phyloP scores from a whole-genome alignment of 2,888 invertebrate species.

The Agrochola lychnidis region DNA sequence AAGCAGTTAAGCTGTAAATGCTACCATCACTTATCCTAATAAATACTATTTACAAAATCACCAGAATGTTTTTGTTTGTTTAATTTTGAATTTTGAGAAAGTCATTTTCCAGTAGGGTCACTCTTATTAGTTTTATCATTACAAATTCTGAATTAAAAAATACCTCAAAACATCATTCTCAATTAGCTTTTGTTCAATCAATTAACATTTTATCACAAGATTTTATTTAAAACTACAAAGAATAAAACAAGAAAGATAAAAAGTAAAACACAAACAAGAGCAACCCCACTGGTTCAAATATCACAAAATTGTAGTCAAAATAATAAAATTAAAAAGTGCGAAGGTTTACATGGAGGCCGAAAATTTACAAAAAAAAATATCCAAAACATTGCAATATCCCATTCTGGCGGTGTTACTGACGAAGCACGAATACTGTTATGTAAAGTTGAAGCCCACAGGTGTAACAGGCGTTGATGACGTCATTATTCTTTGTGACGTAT shows the following conservation, averaged over 20 bases:
- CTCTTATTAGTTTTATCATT: constrained; percentile 43
- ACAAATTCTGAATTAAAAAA: constrained; percentile 24
- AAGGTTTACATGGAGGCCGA: constrained; percentile 60
- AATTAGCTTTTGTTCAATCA: constrained; percentile 26
- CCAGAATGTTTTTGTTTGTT: constrained; percentile 82
- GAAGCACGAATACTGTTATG: constrained; percentile 89
- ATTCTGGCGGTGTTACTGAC: constrained; percentile 87
- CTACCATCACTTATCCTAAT: constrained; percentile 88
- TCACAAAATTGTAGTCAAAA: constrained; percentile 65
- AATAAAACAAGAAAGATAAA: constrained; percentile 23
- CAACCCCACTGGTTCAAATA: constrained; percentile 54
- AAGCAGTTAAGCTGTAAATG: constrained; percentile 88
- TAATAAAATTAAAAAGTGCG: constrained; percentile 49
- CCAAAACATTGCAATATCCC: constrained; percentile 83
- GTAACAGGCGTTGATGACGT: constrained; percentile 62
- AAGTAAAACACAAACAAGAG: constrained; percentile 40
- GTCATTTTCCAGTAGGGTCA: constrained; percentile 43
- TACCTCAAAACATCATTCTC: constrained; percentile 23
- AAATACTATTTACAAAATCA: constrained; percentile 90
- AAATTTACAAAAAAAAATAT: constrained; percentile 60
- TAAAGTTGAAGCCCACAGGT: constrained; percentile 74
- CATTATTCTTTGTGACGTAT: constrained; percentile 64
- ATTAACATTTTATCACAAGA: constrained; percentile 50
- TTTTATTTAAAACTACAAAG: constrained; percentile 26
- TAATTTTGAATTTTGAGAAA: constrained; percentile 64